Evolutionary conservation across 2,888 invertebrate species (phyloP).

Genomic region (Sycophila texana): DNA sequence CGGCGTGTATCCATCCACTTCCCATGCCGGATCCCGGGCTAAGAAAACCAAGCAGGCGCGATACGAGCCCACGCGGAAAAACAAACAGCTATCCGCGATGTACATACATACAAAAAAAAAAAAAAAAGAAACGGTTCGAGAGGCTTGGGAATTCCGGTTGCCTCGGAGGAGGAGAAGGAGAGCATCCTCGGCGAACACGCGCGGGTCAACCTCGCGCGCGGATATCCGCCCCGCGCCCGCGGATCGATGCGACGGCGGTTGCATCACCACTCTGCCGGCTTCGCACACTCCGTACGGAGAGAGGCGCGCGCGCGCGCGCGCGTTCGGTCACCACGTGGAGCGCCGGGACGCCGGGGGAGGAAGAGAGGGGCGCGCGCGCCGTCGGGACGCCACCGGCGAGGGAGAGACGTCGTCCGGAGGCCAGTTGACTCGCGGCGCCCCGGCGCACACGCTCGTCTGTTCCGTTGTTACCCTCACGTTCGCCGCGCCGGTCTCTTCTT

Average conservation of each 20-base stretch:
- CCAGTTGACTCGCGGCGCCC: constrained; percentile 47
- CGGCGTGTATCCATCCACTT: too few species aligned
- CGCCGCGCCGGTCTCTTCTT: not conserved
- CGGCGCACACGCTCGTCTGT: constrained; percentile 13
- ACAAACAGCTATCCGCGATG: not conserved
- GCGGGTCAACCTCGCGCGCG: not conserved
- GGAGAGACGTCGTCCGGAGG: constrained; percentile 10
- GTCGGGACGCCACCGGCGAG: constrained; percentile 10
- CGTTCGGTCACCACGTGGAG: not conserved
- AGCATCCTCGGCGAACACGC: too few species aligned
- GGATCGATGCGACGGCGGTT: constrained; percentile 12
- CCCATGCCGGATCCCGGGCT: not conserved
- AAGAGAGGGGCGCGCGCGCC: constrained; percentile 12
- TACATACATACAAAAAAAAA: too few species aligned
- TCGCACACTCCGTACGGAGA: not conserved
- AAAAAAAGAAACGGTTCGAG: too few species aligned
- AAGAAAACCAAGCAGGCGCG: not conserved
- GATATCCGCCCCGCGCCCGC: not conserved
- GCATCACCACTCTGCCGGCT: constrained; percentile 2
- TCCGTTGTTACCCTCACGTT: not conserved
- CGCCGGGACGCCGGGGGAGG: constrained; percentile 3
- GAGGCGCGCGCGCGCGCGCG: not conserved
- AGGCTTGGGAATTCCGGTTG: too few species aligned
- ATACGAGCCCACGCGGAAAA: not conserved
- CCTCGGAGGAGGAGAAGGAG: too few species aligned